Base-by-base conservation (phyloP, 2,888 invertebrate species). In the Limnephilus auricula region DNA sequence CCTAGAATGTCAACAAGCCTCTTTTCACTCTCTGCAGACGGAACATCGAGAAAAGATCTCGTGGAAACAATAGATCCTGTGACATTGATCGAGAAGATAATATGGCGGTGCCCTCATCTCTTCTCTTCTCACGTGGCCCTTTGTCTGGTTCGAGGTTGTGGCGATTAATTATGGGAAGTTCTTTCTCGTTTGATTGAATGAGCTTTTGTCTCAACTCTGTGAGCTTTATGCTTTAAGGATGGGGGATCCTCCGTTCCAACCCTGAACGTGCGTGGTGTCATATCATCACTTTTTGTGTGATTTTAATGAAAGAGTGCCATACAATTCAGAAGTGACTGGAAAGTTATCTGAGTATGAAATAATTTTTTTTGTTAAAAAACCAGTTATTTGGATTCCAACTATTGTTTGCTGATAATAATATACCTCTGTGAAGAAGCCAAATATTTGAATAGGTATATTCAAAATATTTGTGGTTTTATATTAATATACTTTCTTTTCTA, bases 1-100 rank as follows among this genome's bases (percentile, higher is more conserved):
- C 79, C 79, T 40, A 18, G 84, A 79, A 79, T 90, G 65, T 78
- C 78, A 65, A 87, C 85, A 90, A 90, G 79, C 79, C 79, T 86
- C 86, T 65, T 65, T 25, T 65, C 65, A 65, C 25, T 65, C 18
- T 79, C 79, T 84, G 82, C 88, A 84, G 87, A 40, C 45, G 37
- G 86, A 89, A 83, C 40, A 90, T 91, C 79, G 90, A 85, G 90
- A 89, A 92, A 83, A 90, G 88, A 34, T 82, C 92, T 91, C 87
- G 82, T 88, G 37, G 85, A 92, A 87, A 92, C 92, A 93, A 93
- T 90, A 89, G 92, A 80, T 90, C 90, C 32, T 92, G 92, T 93
- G 92, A 92, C 92, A 92, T 90, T 92, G 93, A 93, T 93, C 90
- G 91, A 90, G 83, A 91, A 93, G 93, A 93, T 93, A 92, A 93